Base-by-base conservation (phyloP, 37 sponge, comb jelly and placozoan genomes). In the Amphimedon queenslandica region DNA sequence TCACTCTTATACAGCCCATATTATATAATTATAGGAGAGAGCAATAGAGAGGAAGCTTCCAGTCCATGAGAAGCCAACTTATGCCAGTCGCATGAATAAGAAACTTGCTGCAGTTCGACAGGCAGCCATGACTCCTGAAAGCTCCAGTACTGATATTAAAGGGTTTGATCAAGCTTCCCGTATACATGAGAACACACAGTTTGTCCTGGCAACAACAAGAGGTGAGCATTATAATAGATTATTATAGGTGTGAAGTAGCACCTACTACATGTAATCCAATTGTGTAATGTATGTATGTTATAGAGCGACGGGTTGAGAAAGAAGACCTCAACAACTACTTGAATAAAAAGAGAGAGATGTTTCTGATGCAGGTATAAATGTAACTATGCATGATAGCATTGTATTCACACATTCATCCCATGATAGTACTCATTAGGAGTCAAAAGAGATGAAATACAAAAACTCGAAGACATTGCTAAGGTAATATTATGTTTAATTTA, bases 371-470 rank as follows among this genome's bases (percentile, higher is more conserved):
- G 76, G 76, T 76, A 57, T 37, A 40, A 42, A 70, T 37, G 25
- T 51, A 70, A 25, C 24, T 51, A 70, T 37, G 25, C 71, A 70
- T 37, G 25, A 42, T 41, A 28, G 25, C 71, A 70, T 37, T n/a
- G 23, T 51, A 70, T 37, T 30, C 71, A 70, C 53, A 40, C 71
- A 70, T 13, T 20, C 71, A 70, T 37, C 20, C 71, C 37, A 3
- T 75, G 16, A 47, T 37, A 93, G 82, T 96, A 96, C 56, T 71
- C 96, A 10, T 87, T 96, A 3, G 93, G 96, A 11, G 96, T 92
- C 2, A 96, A 96, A 78, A 80, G 87, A 41, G 93, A 96, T 41
- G 96, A 96, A 80, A 96, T 96, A 41, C 73, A 80, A 30, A 96
- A 96, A 43, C 70, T 96, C 36, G 90, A 92, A 66, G 89, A 92